Base-by-base conservation (phyloP, 2,797 vertebrate genomes). In the Leptodactylus fallax region DNA sequence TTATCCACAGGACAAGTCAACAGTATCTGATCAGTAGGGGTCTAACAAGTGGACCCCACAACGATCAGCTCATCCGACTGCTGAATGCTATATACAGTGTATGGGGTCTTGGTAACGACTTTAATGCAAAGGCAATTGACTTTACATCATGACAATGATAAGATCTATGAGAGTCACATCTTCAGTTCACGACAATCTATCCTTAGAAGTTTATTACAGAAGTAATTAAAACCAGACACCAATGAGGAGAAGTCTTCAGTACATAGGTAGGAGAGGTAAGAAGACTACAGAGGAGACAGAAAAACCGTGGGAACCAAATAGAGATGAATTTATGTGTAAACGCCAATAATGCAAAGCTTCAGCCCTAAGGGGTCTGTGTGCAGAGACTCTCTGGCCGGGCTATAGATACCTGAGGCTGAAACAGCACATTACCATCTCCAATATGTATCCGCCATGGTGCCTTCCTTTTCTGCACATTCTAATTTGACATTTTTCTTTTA, bases 291-390 rank as follows among this genome's bases (percentile, higher is more conserved):
- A 49, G 3, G 2, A 60, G 69, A n/a, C 17, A 47, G 16, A 51
- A 83, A 61, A 85, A 11, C 19, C 69, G 51, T 85, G 83, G 55
- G 83, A 85, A 85, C 69, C 51, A 60, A 74, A 58, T 3, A 61
- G 36, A 58, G 55, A 60, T 47, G 47, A 14, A 61, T 76, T 63
- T 63, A 85, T 53, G 21, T 77, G 56, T 71, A 82, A 60, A 83
- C 47, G 65, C 23, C 27, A 83, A 69, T 71, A 69, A 69, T 3
- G 27, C 61, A 83, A 53, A 1, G 23, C 23, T 53, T 83, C 47
- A 81, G 79, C 60, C 60, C 65, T 16, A 36, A 55, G 63, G 45
- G 45, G 63, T 17, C 23, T 71, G 81, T 27, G 16, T 12, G 16
- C 23, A n/a, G 51, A 51, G 47, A 81, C 67, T 81, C 60, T 25